These are phyloP conservation scores for Hypothenemus hampei DNA, from an alignment of 1,140 invertebrate species.

Conservation along the genomic window DNA sequence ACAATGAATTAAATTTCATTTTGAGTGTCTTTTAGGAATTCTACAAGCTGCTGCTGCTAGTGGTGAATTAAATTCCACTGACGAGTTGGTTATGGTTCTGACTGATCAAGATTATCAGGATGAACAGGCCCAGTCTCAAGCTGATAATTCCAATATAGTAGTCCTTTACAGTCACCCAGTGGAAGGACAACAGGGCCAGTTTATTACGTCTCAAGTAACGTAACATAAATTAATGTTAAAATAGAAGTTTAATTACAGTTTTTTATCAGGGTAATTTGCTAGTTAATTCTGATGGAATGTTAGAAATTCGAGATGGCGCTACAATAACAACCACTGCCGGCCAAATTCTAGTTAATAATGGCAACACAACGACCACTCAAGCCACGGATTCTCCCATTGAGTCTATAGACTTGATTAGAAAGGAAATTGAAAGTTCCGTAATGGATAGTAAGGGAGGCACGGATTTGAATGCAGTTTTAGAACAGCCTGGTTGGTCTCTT, in stretches of 20 bases:
- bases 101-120: slow-evolving; percentile 46
- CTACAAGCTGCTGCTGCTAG: slow-evolving; percentile 20
- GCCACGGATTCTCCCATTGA: slow-evolving; percentile 35
- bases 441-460: slow-evolving; percentile 16
- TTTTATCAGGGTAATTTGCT: slow-evolving; percentile 47
- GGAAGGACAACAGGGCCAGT: slow-evolving; percentile 51
- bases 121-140: slow-evolving; percentile 41
- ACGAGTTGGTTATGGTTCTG: slow-evolving; percentile 46
- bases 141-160: slow-evolving; percentile 55
- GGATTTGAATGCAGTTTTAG: slow-evolving; percentile 4
- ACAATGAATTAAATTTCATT: background rate
- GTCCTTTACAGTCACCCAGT: slow-evolving; percentile 57
- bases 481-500: background rate
- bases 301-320: slow-evolving; percentile 43
- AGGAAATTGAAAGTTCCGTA: slow-evolving; percentile 35
- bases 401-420: slow-evolving; percentile 43
- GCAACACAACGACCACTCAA: slow-evolving; percentile 18
- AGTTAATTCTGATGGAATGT: slow-evolving; percentile 50
- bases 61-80: slow-evolving; percentile 38
- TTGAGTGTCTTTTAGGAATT: slow-evolving; percentile 22
- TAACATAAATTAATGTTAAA: background rate
- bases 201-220: slow-evolving; percentile 41
- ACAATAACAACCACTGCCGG: slow-evolving; percentile 30
- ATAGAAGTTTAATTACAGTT: background rate
- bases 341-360: slow-evolving; percentile 29